Percentiles rank a stretch among this genome's conserved stretches.
Conservation (phyloP, 1,140 invertebrate species). For the Temnothorax longispinosus region DNA sequence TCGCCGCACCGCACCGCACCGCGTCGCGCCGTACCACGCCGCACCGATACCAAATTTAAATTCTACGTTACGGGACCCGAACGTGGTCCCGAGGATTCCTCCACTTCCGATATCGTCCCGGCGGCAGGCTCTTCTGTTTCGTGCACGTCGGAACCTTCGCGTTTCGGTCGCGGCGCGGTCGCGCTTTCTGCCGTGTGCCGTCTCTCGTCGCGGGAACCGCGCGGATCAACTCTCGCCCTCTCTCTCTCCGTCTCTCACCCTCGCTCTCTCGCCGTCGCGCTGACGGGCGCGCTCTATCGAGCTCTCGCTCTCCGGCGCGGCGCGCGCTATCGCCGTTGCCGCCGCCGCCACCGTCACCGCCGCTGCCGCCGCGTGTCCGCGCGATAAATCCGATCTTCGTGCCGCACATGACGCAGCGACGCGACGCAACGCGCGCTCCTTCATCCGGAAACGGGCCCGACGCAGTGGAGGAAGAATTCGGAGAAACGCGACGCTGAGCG, state of each 20-base stretch:
- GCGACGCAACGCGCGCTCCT: background rate
- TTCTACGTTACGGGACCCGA: conserved; percentile 14
- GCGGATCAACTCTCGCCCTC: conserved; percentile 23
- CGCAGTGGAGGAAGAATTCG: background rate
- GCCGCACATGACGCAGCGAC: background rate
- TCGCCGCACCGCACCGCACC: background rate
- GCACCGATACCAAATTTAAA: conserved; percentile 38
- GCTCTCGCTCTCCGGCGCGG: conserved; percentile 20
- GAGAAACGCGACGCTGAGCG: background rate
- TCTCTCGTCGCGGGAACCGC: conserved; percentile 5
- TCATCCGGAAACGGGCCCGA: too few species aligned
- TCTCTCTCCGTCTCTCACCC: background rate
- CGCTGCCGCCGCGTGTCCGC: background rate
- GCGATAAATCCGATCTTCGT: conserved; percentile 45
- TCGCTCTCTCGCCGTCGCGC: background rate
- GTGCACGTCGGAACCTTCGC: too few species aligned
- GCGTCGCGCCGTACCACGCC: background rate
- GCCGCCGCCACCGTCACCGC: too few species aligned
- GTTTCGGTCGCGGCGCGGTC: too few species aligned
- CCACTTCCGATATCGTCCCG: background rate
- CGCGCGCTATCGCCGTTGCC: conserved; percentile 8
- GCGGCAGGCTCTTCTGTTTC: too few species aligned
- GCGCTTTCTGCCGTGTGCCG: background rate
- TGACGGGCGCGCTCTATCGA: conserved; percentile 40
- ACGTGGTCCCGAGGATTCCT: background rate